phyloP scores from a whole-genome alignment of 2,888 invertebrate species.

The Sinelater perroti region DNA sequence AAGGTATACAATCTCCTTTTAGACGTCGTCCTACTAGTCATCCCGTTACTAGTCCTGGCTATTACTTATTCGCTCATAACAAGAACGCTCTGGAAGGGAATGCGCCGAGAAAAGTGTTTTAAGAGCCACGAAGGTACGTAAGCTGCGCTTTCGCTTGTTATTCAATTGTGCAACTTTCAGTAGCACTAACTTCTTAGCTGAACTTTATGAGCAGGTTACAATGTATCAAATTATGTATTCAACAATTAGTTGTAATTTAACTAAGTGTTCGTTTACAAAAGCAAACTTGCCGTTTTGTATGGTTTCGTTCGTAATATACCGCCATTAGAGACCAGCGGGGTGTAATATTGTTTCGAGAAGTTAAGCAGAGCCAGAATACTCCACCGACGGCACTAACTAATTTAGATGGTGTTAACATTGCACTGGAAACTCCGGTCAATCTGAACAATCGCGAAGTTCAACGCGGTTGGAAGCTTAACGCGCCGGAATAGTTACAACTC shows the following conservation, averaged over 20 bases:
- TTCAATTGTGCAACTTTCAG: too few relatives aligned
- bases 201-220: too few relatives aligned
- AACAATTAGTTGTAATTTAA: too few relatives aligned
- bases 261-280: too few relatives aligned
- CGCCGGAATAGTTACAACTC: too few relatives aligned
- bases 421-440: constrained; percentile 5
- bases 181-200: too few relatives aligned
- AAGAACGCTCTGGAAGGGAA: constrained; percentile 62
- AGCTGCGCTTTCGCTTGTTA: too few relatives aligned
- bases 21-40: constrained; percentile 70
- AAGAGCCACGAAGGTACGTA: constrained; percentile 46
- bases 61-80: constrained; percentile 71
- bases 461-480: too few relatives aligned
- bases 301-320: not conserved
- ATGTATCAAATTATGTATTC: too few relatives aligned
- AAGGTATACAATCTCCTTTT: constrained; percentile 70
- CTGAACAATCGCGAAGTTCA: too few relatives aligned
- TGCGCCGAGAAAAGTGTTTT: constrained; percentile 54
- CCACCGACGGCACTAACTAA: constrained; percentile 6
- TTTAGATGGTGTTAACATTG: constrained; percentile 1
- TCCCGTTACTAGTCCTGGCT: constrained; percentile 72
- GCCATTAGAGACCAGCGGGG: not conserved
- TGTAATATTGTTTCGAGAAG: constrained; percentile 13
- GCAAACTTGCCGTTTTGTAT: too few relatives aligned
- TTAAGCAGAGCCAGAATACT: constrained; percentile 3